A percentile compares a stretch with the other conserved stretches of the same genome.
These are phyloP conservation scores for Aphelenchoides fujianensis DNA, from an alignment of 1,140 invertebrate genomes.

Conservation along the genomic window DNA sequence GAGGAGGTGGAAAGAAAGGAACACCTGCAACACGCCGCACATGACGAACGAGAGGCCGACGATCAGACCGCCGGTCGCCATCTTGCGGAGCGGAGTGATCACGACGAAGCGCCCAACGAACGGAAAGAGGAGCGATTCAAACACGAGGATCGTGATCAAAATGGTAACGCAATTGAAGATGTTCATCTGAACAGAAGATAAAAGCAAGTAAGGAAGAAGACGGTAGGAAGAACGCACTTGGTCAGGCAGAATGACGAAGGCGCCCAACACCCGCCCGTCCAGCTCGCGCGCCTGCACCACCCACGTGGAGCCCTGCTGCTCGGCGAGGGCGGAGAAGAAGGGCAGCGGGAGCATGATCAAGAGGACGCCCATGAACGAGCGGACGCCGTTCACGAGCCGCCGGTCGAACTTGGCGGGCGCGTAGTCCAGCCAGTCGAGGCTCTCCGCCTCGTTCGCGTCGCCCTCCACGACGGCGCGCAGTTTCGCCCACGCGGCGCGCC, in stretches of 20 bases:
- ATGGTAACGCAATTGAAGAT: slow-evolving; percentile 63
- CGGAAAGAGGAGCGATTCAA: slow-evolving; percentile 59
- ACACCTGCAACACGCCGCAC: slow-evolving; percentile 41
- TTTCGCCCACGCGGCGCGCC: slow-evolving; percentile 34
- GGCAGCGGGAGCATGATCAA: slow-evolving; percentile 66
- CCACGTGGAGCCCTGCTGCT: slow-evolving; percentile 63
- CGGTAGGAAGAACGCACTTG: too few relatives aligned
- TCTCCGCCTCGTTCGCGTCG: slow-evolving; percentile 13
- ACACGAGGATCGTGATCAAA: slow-evolving; percentile 57
- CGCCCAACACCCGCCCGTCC: slow-evolving; percentile 63
- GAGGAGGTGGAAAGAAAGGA: background rate
- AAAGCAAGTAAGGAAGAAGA: too few relatives aligned
- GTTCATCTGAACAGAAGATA: too few relatives aligned
- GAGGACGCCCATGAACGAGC: slow-evolving; percentile 63
- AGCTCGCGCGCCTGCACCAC: slow-evolving; percentile 48
- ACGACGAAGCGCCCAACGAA: slow-evolving; percentile 65
- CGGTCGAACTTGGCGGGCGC: slow-evolving; percentile 72
- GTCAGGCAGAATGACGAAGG: slow-evolving; percentile 73
- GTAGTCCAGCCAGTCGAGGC: slow-evolving; percentile 73
- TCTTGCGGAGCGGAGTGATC: slow-evolving; percentile 69
- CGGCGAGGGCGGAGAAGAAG: slow-evolving; percentile 68
- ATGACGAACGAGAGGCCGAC: slow-evolving; percentile 45
- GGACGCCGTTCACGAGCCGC: slow-evolving; percentile 64
- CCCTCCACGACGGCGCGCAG: slow-evolving; percentile 18
- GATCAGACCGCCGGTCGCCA: slow-evolving; percentile 41